Percentiles rank a stretch among this genome's conserved stretches.
phyloP scores from a whole-genome alignment of 2,113 vertebrate genomes.

The Pycnonotus jocosus region DNA sequence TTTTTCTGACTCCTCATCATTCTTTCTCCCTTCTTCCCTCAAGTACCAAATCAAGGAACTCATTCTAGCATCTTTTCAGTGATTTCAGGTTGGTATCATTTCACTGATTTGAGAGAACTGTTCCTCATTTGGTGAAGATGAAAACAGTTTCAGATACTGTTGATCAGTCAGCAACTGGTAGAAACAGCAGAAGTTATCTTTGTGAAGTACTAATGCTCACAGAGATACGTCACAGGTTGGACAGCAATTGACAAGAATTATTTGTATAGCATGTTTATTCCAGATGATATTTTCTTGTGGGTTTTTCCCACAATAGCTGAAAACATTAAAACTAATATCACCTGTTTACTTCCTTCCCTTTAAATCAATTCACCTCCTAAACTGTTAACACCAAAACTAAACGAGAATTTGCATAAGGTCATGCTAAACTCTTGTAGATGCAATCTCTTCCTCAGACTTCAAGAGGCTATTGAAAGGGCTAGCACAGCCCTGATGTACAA shows the following conservation, averaged over 20 bases:
- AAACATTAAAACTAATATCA: neutral
- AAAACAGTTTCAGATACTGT: neutral
- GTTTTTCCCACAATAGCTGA: neutral
- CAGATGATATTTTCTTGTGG: neutral
- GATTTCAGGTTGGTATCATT: neutral
- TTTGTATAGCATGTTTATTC: neutral
- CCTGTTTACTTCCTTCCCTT: neutral
- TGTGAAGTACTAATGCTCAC: neutral
- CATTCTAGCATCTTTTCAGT: neutral
- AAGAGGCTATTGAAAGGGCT: neutral
- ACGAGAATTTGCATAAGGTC: neutral
- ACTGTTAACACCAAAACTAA: neutral
- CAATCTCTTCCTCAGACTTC: neutral
- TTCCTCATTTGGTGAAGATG: neutral
- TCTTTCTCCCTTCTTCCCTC: neutral
- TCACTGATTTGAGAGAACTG: neutral
- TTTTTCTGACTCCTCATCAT: neutral
- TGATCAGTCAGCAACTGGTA: neutral
- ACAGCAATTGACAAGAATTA: neutral
- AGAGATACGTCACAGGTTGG: neutral
- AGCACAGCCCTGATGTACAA: neutral
- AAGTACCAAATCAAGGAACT: neutral
- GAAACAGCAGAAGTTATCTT: neutral
- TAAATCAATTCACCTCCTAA: neutral
- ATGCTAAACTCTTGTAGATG: neutral